These are phyloP conservation scores for Cossypha heuglini DNA, from an alignment of 2,797 vertebrate species.

Conservation along the genomic window DNA sequence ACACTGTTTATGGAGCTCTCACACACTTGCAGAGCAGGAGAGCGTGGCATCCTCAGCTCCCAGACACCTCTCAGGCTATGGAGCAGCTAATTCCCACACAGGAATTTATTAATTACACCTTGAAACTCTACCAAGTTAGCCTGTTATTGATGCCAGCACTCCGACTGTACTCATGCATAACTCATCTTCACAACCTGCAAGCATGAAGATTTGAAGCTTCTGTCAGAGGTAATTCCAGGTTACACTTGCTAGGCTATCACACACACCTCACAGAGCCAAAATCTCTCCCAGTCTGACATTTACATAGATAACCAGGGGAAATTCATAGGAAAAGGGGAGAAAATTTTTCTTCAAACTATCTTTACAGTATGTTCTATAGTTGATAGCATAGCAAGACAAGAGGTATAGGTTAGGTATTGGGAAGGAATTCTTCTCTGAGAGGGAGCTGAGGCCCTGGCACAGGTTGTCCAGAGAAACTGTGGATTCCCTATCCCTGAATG, in stretches of 20 bases:
- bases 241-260: neutral
- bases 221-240: neutral
- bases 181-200: neutral
- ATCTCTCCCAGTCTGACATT: neutral
- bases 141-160: neutral
- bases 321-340: neutral
- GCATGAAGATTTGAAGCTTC: neutral
- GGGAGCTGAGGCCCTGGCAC: fast-evolving
- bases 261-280: neutral
- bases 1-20: neutral
- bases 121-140: neutral
- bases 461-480: neutral
- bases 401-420: too few species aligned
- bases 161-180: neutral
- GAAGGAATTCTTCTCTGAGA: neutral
- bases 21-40: neutral
- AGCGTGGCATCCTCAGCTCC: neutral
- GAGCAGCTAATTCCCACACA: neutral
- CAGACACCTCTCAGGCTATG: neutral
- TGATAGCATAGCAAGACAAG: neutral
- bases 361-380: neutral
- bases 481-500: neutral
- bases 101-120: conserved; percentile 12
- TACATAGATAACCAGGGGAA: neutral
- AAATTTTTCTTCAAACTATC: neutral